Percentiles rank a stretch among this genome's conserved stretches.
Conservation (phyloP, 2,797 vertebrate genomes). For the Xiphorhynchus erythropygius region DNA sequence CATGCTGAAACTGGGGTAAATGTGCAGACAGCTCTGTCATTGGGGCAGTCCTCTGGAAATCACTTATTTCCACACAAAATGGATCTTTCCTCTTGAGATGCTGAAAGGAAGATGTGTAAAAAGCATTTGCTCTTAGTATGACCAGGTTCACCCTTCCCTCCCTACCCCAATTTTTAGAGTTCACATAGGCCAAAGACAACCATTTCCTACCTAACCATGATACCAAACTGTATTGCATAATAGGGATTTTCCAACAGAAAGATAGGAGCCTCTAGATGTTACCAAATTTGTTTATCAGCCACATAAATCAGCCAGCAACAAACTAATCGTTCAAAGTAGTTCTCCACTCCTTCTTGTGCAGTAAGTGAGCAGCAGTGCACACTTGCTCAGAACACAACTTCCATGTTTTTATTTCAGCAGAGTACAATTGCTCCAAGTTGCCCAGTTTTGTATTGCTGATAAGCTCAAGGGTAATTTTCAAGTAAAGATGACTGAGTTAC, state of each 20-base stretch:
- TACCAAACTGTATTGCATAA: neutral
- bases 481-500: neutral
- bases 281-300: constrained; percentile 41
- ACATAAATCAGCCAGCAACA: neutral
- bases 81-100: constrained; percentile 32
- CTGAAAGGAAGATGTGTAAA: constrained; percentile 67
- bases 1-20: constrained; percentile 82
- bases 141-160: neutral
- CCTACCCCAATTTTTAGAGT: neutral
- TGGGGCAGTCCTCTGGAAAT: constrained; percentile 58
- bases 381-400: neutral
- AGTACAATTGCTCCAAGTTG: neutral
- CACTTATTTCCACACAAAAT: constrained; percentile 37
- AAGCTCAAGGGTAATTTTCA: neutral
- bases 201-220: neutral
- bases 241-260: constrained; percentile 20
- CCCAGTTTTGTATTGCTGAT: neutral
- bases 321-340: neutral
- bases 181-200: neutral
- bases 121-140: neutral
- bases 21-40: constrained; percentile 83
- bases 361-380: neutral
- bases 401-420: neutral
- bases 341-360: neutral
- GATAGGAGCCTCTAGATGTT: neutral